Evolutionary conservation across 2,797 vertebrate genomes (phyloP).

Genomic region (Brachyrhaphis roseni): DNA sequence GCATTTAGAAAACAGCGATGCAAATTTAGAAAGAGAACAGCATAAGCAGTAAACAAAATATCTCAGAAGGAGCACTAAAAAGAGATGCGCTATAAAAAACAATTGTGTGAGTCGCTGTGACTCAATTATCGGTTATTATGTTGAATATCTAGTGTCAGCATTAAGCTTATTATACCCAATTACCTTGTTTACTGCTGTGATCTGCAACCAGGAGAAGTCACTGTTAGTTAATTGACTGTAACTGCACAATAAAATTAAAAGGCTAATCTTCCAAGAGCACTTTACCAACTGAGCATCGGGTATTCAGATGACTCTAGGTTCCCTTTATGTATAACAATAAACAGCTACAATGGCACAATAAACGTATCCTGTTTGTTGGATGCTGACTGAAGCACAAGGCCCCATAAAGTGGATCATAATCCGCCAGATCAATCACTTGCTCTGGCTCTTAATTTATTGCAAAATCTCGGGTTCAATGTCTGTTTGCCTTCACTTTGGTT

Average conservation of each 20-base stretch:
- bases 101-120: not conserved
- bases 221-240: conserved; percentile 7
- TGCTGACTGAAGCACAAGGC: not conserved
- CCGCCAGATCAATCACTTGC: not conserved
- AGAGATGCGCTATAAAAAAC: not conserved
- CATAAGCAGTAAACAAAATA: not conserved
- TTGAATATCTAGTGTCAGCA: not conserved
- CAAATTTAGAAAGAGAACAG: not conserved
- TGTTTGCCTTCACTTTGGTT: not conserved
- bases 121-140: conserved; percentile 1
- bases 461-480: not conserved
- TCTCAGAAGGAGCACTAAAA: not conserved
- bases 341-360: not conserved
- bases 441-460: not conserved
- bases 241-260: conserved; percentile 5
- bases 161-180: conserved; percentile 4
- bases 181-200: conserved; percentile 10
- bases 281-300: not conserved
- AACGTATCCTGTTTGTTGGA: not conserved
- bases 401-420: not conserved
- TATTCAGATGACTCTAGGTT: conserved; percentile 1
- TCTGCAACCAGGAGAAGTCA: conserved; percentile 2
- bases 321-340: conserved; percentile 1
- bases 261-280: not conserved
- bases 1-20: not conserved